These are phyloP conservation scores for Pedicia rivosa DNA, from an alignment of 2,888 invertebrate genomes.

Conservation along the genomic window DNA sequence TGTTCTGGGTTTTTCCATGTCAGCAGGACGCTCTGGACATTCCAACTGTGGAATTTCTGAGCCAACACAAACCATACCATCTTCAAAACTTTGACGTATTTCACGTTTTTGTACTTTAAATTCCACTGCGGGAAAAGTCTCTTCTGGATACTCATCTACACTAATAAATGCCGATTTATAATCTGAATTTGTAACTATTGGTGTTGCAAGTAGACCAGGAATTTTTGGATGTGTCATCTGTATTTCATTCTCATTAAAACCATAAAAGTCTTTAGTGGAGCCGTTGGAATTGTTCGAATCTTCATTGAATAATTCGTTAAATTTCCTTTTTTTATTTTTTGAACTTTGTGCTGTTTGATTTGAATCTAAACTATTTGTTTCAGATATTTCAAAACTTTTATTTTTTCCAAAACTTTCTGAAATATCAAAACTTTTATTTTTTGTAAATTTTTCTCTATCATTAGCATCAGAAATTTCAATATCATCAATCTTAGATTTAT, in stretches of 20 bases:
- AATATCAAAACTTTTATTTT: too few species aligned
- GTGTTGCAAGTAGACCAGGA: conserved; percentile 27
- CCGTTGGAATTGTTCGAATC: too few species aligned
- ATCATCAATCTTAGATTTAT: too few species aligned
- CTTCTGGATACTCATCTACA: conserved; percentile 35
- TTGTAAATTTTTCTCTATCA: too few species aligned
- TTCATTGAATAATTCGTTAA: too few species aligned
- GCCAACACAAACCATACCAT: conserved; percentile 23
- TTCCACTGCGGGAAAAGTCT: conserved; percentile 13
- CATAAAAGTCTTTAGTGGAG: conserved; percentile 21
- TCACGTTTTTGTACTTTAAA: conserved; percentile 10
- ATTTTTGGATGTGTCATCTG: conserved; percentile 10
- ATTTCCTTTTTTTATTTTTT: too few species aligned
- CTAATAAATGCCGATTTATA: conserved; percentile 31
- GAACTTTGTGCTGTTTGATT: too few species aligned
- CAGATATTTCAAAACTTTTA: too few species aligned
- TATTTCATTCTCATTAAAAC: conserved; percentile 24
- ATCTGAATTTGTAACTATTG: conserved; percentile 18
- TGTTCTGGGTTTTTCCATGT: conserved; percentile 32
- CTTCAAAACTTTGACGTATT: conserved; percentile 15
- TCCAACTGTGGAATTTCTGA: conserved; percentile 23
- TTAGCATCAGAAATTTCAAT: too few species aligned
- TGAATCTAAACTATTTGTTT: too few species aligned
- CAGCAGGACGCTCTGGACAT: conserved; percentile 25
- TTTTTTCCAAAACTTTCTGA: too few species aligned